phyloP scores from a whole-genome alignment of 2,113 vertebrate genomes.

The Spermophilus dauricus region DNA sequence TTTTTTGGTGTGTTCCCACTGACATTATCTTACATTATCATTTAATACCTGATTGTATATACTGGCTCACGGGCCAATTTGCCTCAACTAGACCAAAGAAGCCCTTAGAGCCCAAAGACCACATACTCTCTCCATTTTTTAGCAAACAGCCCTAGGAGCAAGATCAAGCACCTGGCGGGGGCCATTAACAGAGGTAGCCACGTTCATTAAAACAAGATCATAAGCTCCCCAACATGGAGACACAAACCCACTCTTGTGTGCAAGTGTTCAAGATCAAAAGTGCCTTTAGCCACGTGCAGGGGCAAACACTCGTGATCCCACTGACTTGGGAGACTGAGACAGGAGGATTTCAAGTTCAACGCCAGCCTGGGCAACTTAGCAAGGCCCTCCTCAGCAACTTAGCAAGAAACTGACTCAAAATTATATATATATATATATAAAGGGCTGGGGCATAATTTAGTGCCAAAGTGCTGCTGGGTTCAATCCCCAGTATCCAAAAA shows the following conservation, averaged over 20 bases:
- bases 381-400: too few relatives aligned
- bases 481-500: too few relatives aligned
- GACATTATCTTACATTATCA: background rate
- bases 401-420: too few relatives aligned
- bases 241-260: background rate
- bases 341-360: too few relatives aligned
- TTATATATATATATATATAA: too few relatives aligned
- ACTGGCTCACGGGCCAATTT: background rate
- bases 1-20: background rate
- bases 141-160: background rate
- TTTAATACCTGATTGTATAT: background rate
- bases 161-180: background rate
- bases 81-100: background rate
- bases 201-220: background rate
- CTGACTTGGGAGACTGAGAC: too few relatives aligned
- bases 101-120: background rate
- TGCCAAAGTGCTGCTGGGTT: too few relatives aligned
- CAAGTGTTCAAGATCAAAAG: background rate
- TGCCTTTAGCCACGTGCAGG: too few relatives aligned
- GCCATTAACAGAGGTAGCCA: background rate
- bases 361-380: too few relatives aligned
- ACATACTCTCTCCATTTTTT: background rate
- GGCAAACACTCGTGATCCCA: too few relatives aligned
- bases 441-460: too few relatives aligned
- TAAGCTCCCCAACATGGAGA: background rate